Evolutionary conservation across 1,140 invertebrate species (phyloP), one percentile per base, ranked within the genome.

Genomic region (Monomorium pharaonis): DNA sequence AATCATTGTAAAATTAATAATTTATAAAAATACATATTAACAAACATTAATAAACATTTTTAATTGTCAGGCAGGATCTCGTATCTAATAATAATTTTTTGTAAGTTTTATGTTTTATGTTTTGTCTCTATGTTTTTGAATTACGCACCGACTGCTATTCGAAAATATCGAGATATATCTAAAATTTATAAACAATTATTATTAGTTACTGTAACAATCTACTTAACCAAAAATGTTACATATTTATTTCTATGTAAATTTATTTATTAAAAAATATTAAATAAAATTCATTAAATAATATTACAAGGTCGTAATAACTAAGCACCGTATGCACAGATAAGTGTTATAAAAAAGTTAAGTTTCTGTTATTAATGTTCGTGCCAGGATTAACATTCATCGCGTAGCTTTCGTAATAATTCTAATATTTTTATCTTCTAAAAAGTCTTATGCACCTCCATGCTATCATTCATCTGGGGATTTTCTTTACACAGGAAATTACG

Each of bases 401-500:
- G 0, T 30, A 74, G 56, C 6, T 76, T 27, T 44, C 18, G 54
- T 2, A 47, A 27, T 21, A 30, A 63, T 44, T 27, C 6, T 44
- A 10, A 74, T 30, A n/a, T 44, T 62, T 76, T 21, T 21, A 30
- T 63, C 10, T 16, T 76, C 7, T 27, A 60, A 76, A 27, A 24
- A 60, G 27, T 27, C 2, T 44, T 54, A 2, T 76, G 27, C 10
- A 44, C 62, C 21, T 60, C 60, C 2, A 10, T 44, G 16, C 21
- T 60, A 62, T 16, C 33, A 42, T 60, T 60, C 24, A 27, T 27
- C 27, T 33, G 14, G 12, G 4, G 16, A 16, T 65, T 65, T 78
- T 33, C 58, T 65, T 47, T 78, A 49, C 58, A 14, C 63, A 24
- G 63, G 37, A 49, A 77, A 65, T 76, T 42, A 76, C 30, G 30